Evolutionary conservation across 2,113 vertebrate genomes (phyloP).

Genomic region (Aptenodytes forsteri): DNA sequence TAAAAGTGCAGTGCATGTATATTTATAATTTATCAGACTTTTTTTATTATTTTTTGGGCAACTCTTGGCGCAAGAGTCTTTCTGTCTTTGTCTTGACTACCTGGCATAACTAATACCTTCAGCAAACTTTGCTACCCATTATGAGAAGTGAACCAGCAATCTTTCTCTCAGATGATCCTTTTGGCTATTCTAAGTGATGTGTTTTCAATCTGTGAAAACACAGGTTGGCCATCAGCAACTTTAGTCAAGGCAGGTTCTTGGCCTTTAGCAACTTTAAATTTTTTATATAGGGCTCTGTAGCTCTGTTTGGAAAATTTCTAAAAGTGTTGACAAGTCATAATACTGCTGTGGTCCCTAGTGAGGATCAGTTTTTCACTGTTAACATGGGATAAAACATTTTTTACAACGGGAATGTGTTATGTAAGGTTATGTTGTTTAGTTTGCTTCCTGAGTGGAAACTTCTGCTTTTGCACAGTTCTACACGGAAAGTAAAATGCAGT

Average conservation of each 20-base stretch:
- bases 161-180: not conserved
- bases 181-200: not conserved
- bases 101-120: not conserved
- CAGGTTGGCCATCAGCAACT: not conserved
- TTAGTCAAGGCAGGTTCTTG: not conserved
- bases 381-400: not conserved
- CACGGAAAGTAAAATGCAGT: conserved; percentile 42
- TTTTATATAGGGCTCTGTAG: not conserved
- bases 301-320: not conserved
- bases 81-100: not conserved
- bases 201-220: not conserved
- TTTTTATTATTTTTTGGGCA: not conserved
- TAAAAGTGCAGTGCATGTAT: not conserved
- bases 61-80: not conserved
- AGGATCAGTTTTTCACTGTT: not conserved
- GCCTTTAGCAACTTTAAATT: not conserved
- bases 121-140: not conserved
- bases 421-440: not conserved
- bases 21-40: not conserved
- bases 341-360: not conserved
- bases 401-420: not conserved
- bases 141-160: not conserved
- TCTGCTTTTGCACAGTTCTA: conserved; percentile 9
- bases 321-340: not conserved
- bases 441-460: conserved; percentile 55